Evolutionary conservation across 2,797 vertebrate genomes (phyloP), one percentile per base, ranked within the genome.

Genomic region (Catostomus latipinnis): DNA sequence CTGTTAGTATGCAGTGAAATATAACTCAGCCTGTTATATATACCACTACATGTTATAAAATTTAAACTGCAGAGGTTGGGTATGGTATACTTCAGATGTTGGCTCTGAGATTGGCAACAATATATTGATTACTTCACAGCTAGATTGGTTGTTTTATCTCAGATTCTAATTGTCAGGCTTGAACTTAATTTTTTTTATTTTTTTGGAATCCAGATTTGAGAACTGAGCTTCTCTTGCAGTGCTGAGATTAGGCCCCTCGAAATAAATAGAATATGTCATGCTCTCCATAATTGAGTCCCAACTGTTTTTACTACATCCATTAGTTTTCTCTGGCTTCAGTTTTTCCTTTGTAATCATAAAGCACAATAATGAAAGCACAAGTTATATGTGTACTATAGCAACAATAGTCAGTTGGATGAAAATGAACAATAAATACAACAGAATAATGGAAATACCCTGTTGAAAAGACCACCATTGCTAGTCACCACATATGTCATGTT

Each of bases 251-350:
- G n/a, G 2, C 13, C 14, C 34, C 6, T 11, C 16, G 45, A 65
- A 61, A 66, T 63, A 54, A 65, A 74, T 14, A 65, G 10, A 75
- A 75, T 46, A 54, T 56, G 10, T 45, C 50, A 56, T 4, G 49
- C 53, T 0, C 22, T 62, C 22, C 60, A 43, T 62, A 62, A 62
- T 62, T 62, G 60, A 62, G 60, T 62, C 60, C 12, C 60, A 43
- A 62, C 60, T 6, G 22, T 43, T 62, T 62, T 62, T 43, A 62
- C 22, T 22, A 22, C 60, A 34, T 43, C 22, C 60, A 43, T 43
- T 43, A 5, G 34, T 62, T 62, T 43, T 62, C 18, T 12, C 9
- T 22, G 22, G 9, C 34, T 6, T 56, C 10, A 13, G 54, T 16
- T 65, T 62, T 63, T n/a, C 58, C 16, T n/a, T 71, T 6, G 14